phyloP scores from a whole-genome alignment of 1,140 invertebrate species.

The Saccostrea echinata region DNA sequence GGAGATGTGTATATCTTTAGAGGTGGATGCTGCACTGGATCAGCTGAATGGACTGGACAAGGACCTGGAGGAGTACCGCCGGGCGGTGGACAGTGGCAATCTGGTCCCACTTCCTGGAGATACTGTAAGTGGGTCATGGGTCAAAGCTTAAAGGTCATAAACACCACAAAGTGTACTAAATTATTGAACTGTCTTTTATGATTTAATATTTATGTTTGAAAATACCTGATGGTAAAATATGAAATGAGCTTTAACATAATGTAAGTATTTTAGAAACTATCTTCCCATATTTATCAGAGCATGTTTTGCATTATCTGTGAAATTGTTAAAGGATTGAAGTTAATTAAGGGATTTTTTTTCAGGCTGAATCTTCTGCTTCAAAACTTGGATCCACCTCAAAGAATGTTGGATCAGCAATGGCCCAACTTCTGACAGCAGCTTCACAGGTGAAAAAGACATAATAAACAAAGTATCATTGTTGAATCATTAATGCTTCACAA shows the following conservation, averaged over 20 bases:
- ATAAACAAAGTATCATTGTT: too few species aligned
- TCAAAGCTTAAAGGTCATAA: background rate
- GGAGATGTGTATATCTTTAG: conserved; percentile 92
- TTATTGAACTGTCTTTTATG: background rate
- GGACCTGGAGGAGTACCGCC: conserved; percentile 90
- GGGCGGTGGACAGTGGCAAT: conserved; percentile 86
- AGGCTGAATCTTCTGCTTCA: conserved; percentile 88
- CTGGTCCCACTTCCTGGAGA: conserved; percentile 92
- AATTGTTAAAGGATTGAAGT: too few species aligned
- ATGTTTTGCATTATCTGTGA: background rate
- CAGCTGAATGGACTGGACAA: conserved; percentile 89
- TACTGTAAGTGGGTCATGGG: conserved; percentile 81
- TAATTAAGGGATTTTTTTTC: conserved; percentile 50
- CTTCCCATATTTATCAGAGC: too few species aligned
- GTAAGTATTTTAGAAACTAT: too few species aligned
- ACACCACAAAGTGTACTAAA: background rate
- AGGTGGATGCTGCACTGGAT: conserved; percentile 87
- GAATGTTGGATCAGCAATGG: conserved; percentile 85
- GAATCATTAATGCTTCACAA: too few species aligned
- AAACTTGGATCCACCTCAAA: conserved; percentile 87
- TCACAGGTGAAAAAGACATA: conserved; percentile 82
- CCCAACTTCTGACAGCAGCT: conserved; percentile 91
- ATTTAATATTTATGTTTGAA: background rate
- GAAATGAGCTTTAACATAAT: too few species aligned
- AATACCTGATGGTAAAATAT: too few species aligned